phyloP scores from a whole-genome alignment of 2,797 vertebrate genomes.

The Lateolabrax maculatus region DNA sequence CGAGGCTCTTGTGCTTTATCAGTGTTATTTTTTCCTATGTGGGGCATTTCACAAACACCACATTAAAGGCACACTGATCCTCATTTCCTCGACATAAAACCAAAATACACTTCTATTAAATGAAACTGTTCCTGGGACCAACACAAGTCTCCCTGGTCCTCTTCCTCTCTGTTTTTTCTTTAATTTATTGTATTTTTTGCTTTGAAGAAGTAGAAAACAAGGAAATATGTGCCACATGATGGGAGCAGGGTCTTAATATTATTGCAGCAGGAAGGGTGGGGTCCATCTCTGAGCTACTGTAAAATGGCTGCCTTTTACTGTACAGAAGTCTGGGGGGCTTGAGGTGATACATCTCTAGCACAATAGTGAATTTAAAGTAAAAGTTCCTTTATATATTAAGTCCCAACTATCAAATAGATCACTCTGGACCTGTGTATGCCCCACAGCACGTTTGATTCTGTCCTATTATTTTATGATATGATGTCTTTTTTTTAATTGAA shows the following conservation, averaged over 20 bases:
- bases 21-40: slow-evolving; percentile 58
- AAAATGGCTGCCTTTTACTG: slow-evolving; percentile 65
- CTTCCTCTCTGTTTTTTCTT: slow-evolving; percentile 25
- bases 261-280: slow-evolving; percentile 73
- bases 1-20: slow-evolving; percentile 52
- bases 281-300: slow-evolving; percentile 63
- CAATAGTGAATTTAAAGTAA: not conserved
- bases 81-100: slow-evolving; percentile 55
- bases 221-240: slow-evolving; percentile 72
- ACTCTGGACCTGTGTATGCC: not conserved
- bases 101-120: slow-evolving; percentile 56
- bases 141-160: slow-evolving; percentile 22
- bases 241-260: slow-evolving; percentile 61
- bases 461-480: not conserved
- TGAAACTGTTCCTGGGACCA: slow-evolving; percentile 53
- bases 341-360: not conserved
- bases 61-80: slow-evolving; percentile 49
- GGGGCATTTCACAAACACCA: slow-evolving; percentile 62
- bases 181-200: slow-evolving; percentile 52
- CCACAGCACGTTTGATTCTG: not conserved
- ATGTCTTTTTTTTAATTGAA: not conserved
- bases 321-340: slow-evolving; percentile 10
- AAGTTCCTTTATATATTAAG: not conserved
- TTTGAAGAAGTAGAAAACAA: slow-evolving; percentile 78
- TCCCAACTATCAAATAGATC: not conserved